These are phyloP conservation scores for Cepaea nemoralis DNA, from an alignment of 1,140 invertebrate species.

Conservation along the genomic window DNA sequence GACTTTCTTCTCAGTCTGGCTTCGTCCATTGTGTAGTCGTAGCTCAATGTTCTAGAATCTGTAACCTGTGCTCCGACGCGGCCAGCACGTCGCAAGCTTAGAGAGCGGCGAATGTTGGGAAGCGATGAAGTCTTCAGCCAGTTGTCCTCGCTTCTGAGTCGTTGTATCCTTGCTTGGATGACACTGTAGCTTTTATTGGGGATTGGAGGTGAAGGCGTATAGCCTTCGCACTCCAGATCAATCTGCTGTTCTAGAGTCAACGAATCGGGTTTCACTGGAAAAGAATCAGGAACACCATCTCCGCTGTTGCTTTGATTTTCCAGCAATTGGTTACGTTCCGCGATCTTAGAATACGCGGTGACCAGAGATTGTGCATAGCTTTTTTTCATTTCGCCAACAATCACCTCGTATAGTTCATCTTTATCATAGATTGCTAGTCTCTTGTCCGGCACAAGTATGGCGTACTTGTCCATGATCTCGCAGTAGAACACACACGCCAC, in stretches of 20 bases:
- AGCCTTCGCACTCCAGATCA: slow-evolving; percentile 39
- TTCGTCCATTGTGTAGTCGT: slow-evolving; percentile 41
- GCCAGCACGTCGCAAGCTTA: slow-evolving; percentile 14
- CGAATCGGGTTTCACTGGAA: slow-evolving; percentile 38
- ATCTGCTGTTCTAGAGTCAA: slow-evolving; percentile 41
- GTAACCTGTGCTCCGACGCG: background rate
- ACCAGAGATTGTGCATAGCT: slow-evolving; percentile 50
- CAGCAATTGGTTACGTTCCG: slow-evolving; percentile 31
- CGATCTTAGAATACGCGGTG: slow-evolving; percentile 38
- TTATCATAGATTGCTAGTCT: slow-evolving; percentile 45
- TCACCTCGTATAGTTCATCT: slow-evolving; percentile 58
- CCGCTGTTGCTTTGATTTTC: slow-evolving; percentile 38
- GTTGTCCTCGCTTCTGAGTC: slow-evolving; percentile 40
- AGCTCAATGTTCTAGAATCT: slow-evolving; percentile 19
- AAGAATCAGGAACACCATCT: slow-evolving; percentile 36
- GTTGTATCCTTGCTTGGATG: slow-evolving; percentile 43
- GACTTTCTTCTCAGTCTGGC: slow-evolving; percentile 35
- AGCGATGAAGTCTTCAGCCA: slow-evolving; percentile 65
- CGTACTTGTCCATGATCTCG: slow-evolving; percentile 65
- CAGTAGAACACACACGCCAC: slow-evolving; percentile 64
- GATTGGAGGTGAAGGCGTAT: slow-evolving; percentile 34
- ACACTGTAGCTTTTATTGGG: slow-evolving; percentile 35
- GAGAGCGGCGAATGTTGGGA: slow-evolving; percentile 55
- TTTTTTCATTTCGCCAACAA: slow-evolving; percentile 62
- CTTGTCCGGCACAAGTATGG: slow-evolving; percentile 56